Base-by-base conservation (phyloP, 2,113 vertebrate species). In the Benitochromis conjunctus region DNA sequence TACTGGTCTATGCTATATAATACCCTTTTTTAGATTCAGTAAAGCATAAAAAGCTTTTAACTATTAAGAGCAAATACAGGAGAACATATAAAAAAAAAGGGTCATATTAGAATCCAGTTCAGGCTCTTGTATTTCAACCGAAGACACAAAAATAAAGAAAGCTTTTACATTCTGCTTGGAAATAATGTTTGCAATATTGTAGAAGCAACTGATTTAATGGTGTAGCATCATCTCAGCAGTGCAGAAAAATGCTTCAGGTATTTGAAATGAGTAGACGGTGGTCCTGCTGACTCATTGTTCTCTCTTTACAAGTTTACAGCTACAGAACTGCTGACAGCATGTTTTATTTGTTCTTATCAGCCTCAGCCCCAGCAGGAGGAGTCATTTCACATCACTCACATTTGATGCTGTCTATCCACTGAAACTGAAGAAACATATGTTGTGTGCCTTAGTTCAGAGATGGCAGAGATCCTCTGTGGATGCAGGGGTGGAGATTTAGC, bases 321-420 rank as follows among this genome's bases (percentile, higher is more conserved):
- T 69, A 41, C 78, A 60, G 31, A 74, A 51, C 43, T 85, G 90
- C 79, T 69, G 82, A 46, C 56, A 56, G 18, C 29, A 14, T 38
- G 60, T 43, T 77, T 87, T 79, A 86, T 48, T 86, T 62, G 41
- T 55, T 88, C 78, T 57, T 81, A 34, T 86, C 55, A 82, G 56
- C 34, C 48, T 85, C 38, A 48, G 13, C 19, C 36, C 76, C 88
- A 85, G 66, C 81, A 88, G 88, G 58, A 83, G 66, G 54, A 88
- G 84, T 86, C 82, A 85, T 79, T 88, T 85, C 83, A 76, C 53
- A 88, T 91, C 86, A 76, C 79, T 88, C 78, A 89, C 12, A 81
- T 81, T 58, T 81, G 82, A 54, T 53, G 58, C 60, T 36, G 38
- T 10, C 26, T 41, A 74, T 86, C 78, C 51, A 46, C n/a, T 21